Evolutionary conservation across 2,888 invertebrate species (phyloP), one percentile per base, ranked within the genome.

Genomic region (Tanytarsus gracilentus): DNA sequence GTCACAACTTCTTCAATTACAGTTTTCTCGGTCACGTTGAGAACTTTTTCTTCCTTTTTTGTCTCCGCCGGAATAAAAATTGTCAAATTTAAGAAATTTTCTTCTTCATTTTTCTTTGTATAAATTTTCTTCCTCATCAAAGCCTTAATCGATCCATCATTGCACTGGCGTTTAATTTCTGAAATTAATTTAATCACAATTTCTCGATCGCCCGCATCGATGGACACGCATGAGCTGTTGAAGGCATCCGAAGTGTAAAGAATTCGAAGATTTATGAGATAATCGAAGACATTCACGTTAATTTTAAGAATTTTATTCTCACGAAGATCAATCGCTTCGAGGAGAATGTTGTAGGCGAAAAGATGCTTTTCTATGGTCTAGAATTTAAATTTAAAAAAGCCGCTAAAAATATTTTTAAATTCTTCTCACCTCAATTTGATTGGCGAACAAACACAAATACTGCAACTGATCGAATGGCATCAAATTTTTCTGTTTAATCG

Each of bases 271-370:
- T 44, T 44, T 3, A 44, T 44, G 2, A 44, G 21, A 21, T 44
- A 44, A 18, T 44, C 44, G 23, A 44, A 44, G n/a, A 44, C 44
- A 21, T 44, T 44, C 2, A 44, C 23, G 5, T 44, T 8, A 11
- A 44, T 44, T 23, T 18, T 44, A 1, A 11, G 3, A 44, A 44
- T 44, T 44, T 23, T 18, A 44, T 44, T 44, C 18, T 44, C 44
- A 21, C 44, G 44, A 4, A 44, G 44, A n/a, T 44, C 44, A 44
- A 44, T 23, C 8, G 44, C 44, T 18, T 44, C 44, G 23, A 44
- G 44, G 11, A 44, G 11, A 18, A 44, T 11, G 23, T 44, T 44
- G 5, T 44, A 18, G 1, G 44, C 44, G 23, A 44, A 44, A 3
- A 44, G 9, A 11, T 44, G 44, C 18, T 44, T 44, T 5, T 44